phyloP scores from a whole-genome alignment of 1,140 invertebrate genomes.

The Listronotus bonariensis region DNA sequence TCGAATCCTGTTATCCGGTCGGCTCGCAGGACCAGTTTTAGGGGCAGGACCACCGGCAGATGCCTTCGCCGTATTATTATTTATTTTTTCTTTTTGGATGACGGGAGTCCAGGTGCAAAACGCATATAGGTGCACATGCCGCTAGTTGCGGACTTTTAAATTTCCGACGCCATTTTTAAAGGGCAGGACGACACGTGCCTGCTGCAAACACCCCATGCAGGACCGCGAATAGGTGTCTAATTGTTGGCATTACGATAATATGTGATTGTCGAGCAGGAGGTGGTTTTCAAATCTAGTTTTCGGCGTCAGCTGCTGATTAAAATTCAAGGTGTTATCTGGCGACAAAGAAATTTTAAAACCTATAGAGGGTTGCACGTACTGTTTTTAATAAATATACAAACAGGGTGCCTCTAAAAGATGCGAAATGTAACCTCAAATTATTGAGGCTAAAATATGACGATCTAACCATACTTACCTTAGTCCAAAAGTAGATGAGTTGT shows the following conservation, averaged over 20 bases:
- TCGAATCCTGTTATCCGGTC: slow-evolving; percentile 20
- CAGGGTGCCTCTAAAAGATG: no score
- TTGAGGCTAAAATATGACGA: no score
- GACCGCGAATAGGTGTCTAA: slow-evolving; percentile 12
- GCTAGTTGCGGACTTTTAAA: slow-evolving; percentile 13
- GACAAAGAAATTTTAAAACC: no score
- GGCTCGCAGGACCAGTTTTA: slow-evolving; percentile 30
- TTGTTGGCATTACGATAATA: slow-evolving; percentile 11
- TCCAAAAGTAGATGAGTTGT: no score
- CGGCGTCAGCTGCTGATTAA: no score
- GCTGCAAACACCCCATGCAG: slow-evolving; percentile 18
- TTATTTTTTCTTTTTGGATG: slow-evolving; percentile 9
- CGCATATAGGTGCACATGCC: slow-evolving; percentile 18
- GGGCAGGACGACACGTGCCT: slow-evolving; percentile 21
- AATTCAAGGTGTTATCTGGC: no score
- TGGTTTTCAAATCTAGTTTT: no score
- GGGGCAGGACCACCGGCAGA: slow-evolving; percentile 30
- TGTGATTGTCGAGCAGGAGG: no score
- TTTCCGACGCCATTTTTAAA: slow-evolving; percentile 21
- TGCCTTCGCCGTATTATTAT: slow-evolving; percentile 8
- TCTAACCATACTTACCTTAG: no score
- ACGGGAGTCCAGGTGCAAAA: slow-evolving; percentile 24
- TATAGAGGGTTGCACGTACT: no score
- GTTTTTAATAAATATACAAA: no score
- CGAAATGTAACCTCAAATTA: no score